These are phyloP conservation scores for Ammodytes marinus DNA, from an alignment of 2,113 vertebrate species.

Conservation along the genomic window DNA sequence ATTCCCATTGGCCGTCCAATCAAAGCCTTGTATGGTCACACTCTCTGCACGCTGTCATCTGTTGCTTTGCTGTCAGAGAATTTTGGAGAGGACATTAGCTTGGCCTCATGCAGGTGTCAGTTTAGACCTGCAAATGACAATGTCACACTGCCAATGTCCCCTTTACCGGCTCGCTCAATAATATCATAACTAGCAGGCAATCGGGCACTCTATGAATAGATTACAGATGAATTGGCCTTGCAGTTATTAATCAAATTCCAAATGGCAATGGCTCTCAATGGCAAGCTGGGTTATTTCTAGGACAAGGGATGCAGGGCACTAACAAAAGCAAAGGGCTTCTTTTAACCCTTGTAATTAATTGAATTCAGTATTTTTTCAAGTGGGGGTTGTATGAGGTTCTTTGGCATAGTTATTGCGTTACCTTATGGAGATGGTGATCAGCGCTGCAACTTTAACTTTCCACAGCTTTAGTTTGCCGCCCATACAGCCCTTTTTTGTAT, in stretches of 20 bases:
- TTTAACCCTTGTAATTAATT: background rate
- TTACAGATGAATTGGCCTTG: constrained; percentile 57
- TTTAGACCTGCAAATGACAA: constrained; percentile 74
- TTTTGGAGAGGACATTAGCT: constrained; percentile 55
- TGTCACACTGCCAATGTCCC: constrained; percentile 67
- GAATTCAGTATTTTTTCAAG: too few species aligned
- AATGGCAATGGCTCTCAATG: constrained; percentile 25
- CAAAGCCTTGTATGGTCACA: constrained; percentile 29
- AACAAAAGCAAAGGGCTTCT: constrained; percentile 1
- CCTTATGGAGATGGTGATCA: too few species aligned
- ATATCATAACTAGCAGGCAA: constrained; percentile 60
- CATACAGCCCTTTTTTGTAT: too few species aligned
- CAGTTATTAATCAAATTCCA: constrained; percentile 34
- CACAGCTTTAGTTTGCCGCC: too few species aligned
- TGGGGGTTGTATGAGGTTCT: too few species aligned
- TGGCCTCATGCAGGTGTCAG: constrained; percentile 75
- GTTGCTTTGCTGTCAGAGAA: constrained; percentile 50
- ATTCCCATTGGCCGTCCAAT: constrained; percentile 48
- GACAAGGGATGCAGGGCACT: background rate
- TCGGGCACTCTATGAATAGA: constrained; percentile 60
- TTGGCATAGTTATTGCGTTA: too few species aligned
- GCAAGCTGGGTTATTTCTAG: constrained; percentile 2
- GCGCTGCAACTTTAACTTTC: too few species aligned
- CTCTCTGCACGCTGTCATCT: constrained; percentile 57
- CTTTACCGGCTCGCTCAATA: constrained; percentile 17